Evolutionary conservation across 2,797 vertebrate genomes (phyloP), one percentile per base, ranked within the genome.

Genomic region (Amblyopsis hoosieri): DNA sequence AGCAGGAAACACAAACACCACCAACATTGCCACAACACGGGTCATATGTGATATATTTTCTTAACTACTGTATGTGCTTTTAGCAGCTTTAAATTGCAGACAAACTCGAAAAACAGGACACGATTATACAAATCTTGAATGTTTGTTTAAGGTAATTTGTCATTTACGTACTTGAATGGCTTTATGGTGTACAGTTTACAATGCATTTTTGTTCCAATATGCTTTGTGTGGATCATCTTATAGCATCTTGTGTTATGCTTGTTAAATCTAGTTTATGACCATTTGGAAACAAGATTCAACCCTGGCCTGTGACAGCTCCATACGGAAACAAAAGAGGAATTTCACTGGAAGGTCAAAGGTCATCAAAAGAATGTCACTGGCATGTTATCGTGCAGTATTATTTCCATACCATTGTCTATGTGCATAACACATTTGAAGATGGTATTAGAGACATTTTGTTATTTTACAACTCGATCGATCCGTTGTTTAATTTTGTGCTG

Each of bases 281-380:
- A 37, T 37, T 37, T 37, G 33, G 7, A 37, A 37, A 37, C 33
- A 37, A 4, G 33, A 37, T 37, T 37, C 1, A 37, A 37, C 33
- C 33, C 33, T 37, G 33, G 7, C 48, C 9, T 50, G 13, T 13
- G 5, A 8, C 48, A 12, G 17, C 50, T 52, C 15, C 19, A 19
- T 17, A 31, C 63, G 50, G 83, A 83, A 82, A 80, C 80, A 84
- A 78, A 62, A 63, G 15, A 72, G 53, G 83, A 80, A 82, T 66
- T 70, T 67, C 69, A 76, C 31, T 64, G 67, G 69, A 70, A 83
- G 82, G 82, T 79, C 73, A 87, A 52, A 81, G 74, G 85, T 80
- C 78, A 33, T 33, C 0, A 33, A 53, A 88, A 69, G 81, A 89
- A 89, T 86, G 81, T 64, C 82, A 67, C 1, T 51, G 66, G 67